Evolutionary conservation across 2,888 invertebrate species (phyloP).

Genomic region (Operophtera brumata): DNA sequence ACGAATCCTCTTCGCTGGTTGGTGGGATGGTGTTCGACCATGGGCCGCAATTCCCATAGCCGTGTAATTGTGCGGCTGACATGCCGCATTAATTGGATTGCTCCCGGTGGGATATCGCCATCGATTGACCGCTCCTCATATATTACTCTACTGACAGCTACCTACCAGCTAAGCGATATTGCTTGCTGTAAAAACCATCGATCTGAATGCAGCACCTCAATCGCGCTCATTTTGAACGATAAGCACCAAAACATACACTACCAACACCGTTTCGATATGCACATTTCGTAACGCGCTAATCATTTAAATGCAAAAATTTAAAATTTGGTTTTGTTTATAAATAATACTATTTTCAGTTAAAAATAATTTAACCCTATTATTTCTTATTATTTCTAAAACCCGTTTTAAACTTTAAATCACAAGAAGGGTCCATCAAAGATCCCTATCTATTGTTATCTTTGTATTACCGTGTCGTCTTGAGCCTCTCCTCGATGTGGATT

Average conservation of each 20-base stretch:
- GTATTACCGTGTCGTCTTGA: conserved; percentile 43
- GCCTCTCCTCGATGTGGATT: conserved; percentile 49
- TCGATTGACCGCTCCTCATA: conserved; percentile 44
- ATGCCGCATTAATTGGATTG: conserved; percentile 59
- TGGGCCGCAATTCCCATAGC: conserved; percentile 41
- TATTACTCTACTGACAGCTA: conserved; percentile 29
- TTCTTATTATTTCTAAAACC: too few species aligned
- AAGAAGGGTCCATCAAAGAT: background rate
- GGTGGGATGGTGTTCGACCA: conserved; percentile 13
- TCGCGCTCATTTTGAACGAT: too few species aligned
- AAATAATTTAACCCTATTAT: too few species aligned
- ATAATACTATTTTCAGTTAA: too few species aligned
- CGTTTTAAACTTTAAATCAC: background rate
- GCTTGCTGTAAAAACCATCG: conserved; percentile 13
- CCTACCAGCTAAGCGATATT: conserved; percentile 15
- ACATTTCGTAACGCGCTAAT: too few species aligned
- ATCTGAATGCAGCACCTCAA: conserved; percentile 2
- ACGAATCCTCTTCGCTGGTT: conserved; percentile 19
- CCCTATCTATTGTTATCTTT: conserved; percentile 52
- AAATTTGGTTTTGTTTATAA: too few species aligned
- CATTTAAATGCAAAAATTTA: too few species aligned
- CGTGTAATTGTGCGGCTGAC: conserved; percentile 55
- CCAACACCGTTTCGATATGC: too few species aligned
- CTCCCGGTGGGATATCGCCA: conserved; percentile 43
- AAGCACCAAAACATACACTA: too few species aligned